Percentiles rank a stretch among this genome's conserved stretches.
These are phyloP conservation scores for Danionella dracula DNA, from an alignment of 2,797 vertebrate species.

Conservation along the genomic window DNA sequence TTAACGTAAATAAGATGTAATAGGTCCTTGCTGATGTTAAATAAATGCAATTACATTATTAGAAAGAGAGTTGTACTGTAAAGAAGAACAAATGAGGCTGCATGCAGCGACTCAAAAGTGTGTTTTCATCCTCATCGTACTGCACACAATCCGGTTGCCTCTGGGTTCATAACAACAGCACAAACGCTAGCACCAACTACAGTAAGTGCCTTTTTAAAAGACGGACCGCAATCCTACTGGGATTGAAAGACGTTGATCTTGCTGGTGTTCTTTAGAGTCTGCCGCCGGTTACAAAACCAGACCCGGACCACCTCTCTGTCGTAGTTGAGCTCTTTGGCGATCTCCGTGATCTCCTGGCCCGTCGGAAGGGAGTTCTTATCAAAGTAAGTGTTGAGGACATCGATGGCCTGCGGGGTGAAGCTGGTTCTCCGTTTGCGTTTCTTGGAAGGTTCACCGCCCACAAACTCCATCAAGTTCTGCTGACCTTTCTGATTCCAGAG, in stretches of 20 bases:
- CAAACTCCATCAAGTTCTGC: constrained; percentile 96
- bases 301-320: constrained; percentile 93
- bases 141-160: constrained; percentile 22
- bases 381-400: constrained; percentile 94
- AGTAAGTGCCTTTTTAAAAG: constrained; percentile 33
- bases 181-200: constrained; percentile 24
- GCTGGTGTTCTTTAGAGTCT: constrained; percentile 97
- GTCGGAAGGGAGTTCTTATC: constrained; percentile 94
- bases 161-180: too few relatives aligned
- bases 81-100: too few relatives aligned
- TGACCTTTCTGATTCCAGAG: constrained; percentile 94
- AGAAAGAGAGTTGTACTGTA: too few relatives aligned
- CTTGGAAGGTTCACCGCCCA: constrained; percentile 93
- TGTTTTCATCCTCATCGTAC: constrained; percentile 25
- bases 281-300: constrained; percentile 97
- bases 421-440: constrained; percentile 93
- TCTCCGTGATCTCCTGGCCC: constrained; percentile 95
- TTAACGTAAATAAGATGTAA: too few relatives aligned
- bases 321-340: constrained; percentile 94
- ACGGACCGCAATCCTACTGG: constrained; percentile 61
- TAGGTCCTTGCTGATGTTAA: too few relatives aligned
- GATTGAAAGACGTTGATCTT: constrained; percentile 96
- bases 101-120: constrained; percentile 20
- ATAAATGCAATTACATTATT: too few relatives aligned
- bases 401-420: constrained; percentile 96